Evolutionary conservation across 2,888 invertebrate species (phyloP).

Genomic region (Drosophila mayaguana): DNA sequence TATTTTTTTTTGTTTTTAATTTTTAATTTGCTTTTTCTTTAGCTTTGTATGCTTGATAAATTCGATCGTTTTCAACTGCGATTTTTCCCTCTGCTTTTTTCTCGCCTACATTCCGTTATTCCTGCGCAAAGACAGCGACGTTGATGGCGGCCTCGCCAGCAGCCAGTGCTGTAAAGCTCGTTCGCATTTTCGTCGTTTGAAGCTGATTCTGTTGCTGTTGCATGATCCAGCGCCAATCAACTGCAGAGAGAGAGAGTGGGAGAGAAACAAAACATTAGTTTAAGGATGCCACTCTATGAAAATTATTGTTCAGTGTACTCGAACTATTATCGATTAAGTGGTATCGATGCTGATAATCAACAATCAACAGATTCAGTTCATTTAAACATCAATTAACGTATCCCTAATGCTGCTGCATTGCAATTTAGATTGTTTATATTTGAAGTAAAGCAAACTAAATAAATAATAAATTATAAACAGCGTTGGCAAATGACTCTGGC

Average conservation of each 20-base stretch:
- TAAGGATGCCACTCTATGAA: slow-evolving; percentile 21
- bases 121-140: slow-evolving; percentile 30
- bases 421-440: slow-evolving; percentile 30
- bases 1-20: slow-evolving; percentile 28
- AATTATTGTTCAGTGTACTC: slow-evolving; percentile 7
- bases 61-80: slow-evolving; percentile 46
- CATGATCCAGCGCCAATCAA: slow-evolving; percentile 34
- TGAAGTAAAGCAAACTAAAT: slow-evolving; percentile 47
- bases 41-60: slow-evolving; percentile 44
- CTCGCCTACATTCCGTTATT: slow-evolving; percentile 52
- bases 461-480: slow-evolving; percentile 57
- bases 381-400: slow-evolving; percentile 7
- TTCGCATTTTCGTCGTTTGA: slow-evolving; percentile 29
- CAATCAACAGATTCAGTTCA: background rate
- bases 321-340: slow-evolving; percentile 2
- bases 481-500: slow-evolving; percentile 36
- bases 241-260: slow-evolving; percentile 3
- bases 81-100: background rate
- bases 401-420: background rate
- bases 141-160: slow-evolving; percentile 15
- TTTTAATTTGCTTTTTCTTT: slow-evolving; percentile 3
- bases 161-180: slow-evolving; percentile 48
- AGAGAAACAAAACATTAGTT: slow-evolving; percentile 21
- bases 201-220: background rate
- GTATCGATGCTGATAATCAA: slow-evolving; percentile 2